These are phyloP conservation scores for Umimayanthus chanpuru DNA, from an alignment of 92 coral and sea anemone genomes.

Conservation along the genomic window DNA sequence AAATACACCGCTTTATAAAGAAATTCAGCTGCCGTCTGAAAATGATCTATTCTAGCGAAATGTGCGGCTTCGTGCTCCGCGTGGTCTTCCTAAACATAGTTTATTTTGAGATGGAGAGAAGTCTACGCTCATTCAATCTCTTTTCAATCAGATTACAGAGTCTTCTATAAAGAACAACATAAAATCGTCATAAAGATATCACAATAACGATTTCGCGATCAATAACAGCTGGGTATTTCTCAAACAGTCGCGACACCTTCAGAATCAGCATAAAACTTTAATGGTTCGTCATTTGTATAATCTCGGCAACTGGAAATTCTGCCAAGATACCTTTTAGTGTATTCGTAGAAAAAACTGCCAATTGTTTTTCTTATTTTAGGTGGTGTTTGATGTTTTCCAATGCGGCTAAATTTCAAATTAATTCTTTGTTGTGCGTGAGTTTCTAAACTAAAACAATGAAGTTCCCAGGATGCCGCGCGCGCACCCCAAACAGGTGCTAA, in stretches of 20 bases:
- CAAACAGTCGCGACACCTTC: slow-evolving; percentile 21
- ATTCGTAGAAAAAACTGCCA: background rate
- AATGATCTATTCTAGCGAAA: background rate
- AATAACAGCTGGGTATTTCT: slow-evolving; percentile 25
- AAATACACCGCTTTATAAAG: background rate
- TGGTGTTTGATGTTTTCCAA: background rate
- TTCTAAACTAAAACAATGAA: slow-evolving; percentile 29
- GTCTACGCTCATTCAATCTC: background rate
- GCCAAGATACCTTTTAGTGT: background rate
- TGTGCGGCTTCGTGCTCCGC: background rate
- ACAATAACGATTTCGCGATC: slow-evolving; percentile 32
- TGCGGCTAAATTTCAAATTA: slow-evolving; percentile 1
- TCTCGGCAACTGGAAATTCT: slow-evolving; percentile 3
- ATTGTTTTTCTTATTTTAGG: background rate
- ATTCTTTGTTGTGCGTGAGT: slow-evolving; percentile 28
- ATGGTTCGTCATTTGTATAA: slow-evolving; percentile 33
- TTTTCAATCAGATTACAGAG: slow-evolving; percentile 11
- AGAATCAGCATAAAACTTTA: slow-evolving; percentile 13
- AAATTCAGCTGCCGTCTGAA: background rate
- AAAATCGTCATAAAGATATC: slow-evolving; percentile 14
- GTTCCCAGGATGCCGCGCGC: slow-evolving; percentile 52
- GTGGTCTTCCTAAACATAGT: background rate
- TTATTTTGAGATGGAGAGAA: background rate
- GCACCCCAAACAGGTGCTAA: slow-evolving; percentile 55
- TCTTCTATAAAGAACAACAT: background rate